These are phyloP conservation scores for Polypedilum vanderplanki DNA, from an alignment of 1,140 invertebrate species.

Conservation along the genomic window DNA sequence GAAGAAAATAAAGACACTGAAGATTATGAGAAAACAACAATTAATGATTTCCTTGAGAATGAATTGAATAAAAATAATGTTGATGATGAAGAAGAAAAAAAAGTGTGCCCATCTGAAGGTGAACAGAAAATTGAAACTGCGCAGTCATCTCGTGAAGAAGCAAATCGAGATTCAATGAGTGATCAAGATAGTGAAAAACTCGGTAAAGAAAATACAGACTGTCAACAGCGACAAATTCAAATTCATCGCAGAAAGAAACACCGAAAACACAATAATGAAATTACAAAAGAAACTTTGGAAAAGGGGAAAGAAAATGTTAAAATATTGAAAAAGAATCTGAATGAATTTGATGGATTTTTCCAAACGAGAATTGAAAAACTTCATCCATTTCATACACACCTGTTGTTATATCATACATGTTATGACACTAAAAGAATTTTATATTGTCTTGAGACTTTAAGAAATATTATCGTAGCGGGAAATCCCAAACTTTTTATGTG, in stretches of 20 bases:
- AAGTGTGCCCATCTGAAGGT: conserved; percentile 31
- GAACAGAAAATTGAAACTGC: not conserved
- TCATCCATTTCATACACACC: conserved; percentile 74
- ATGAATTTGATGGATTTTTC: conserved; percentile 27
- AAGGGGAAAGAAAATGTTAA: conserved; percentile 43
- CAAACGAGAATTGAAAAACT: conserved; percentile 47
- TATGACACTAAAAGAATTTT: conserved; percentile 71
- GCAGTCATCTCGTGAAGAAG: not conserved
- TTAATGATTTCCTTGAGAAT: conserved; percentile 38
- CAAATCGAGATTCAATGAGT: not conserved
- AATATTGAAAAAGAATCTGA: conserved; percentile 39
- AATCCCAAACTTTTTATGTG: conserved; percentile 69
- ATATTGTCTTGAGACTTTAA: conserved; percentile 69
- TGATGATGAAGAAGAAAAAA: conserved; percentile 37
- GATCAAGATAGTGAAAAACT: conserved; percentile 31
- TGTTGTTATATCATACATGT: conserved; percentile 72
- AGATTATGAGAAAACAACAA: conserved; percentile 34
- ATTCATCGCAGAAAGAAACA: conserved; percentile 35
- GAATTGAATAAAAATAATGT: conserved; percentile 34
- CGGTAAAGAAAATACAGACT: conserved; percentile 30
- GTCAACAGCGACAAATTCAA: conserved; percentile 32
- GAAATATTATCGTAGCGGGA: conserved; percentile 59
- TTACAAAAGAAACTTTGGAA: conserved; percentile 38
- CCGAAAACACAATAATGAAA: conserved; percentile 31
- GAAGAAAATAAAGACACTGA: conserved; percentile 37